Base-by-base conservation (phyloP, 2,888 invertebrate genomes). In the Drosophila setosimentum region DNA sequence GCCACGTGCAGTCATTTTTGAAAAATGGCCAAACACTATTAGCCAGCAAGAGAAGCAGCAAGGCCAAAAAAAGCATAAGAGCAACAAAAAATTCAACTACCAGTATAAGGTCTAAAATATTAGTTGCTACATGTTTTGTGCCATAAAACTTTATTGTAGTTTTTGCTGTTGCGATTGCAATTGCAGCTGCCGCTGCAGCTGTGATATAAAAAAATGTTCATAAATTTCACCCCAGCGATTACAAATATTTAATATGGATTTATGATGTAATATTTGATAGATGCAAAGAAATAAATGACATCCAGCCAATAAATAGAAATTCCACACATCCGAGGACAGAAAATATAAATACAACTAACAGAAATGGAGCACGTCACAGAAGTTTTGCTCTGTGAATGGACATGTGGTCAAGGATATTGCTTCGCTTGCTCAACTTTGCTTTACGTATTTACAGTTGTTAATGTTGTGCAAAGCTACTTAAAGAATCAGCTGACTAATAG, bases 1-100 rank as follows among this genome's bases (percentile, higher is more conserved):
- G 24, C 45, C 45, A 24, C 24, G 45, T 45, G 24, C 45, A 45
- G 72, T 72, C 76, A 73, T 87, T 83, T 83, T 81, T 89, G 91
- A 87, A 90, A 87, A 89, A 90, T 87, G 76, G 74, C 79, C 89
- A 90, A 90, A 76, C 89, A 79, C 89, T 90, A 89, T 89, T 87
- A 90, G 91, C 89, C n/a, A n/a, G n/a, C n/a, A n/a, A n/a, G n/a
- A n/a, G n/a, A 50, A 29, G 29, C 29, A 50, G 50, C 32, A 16
- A 21, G 57, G 27, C 24, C 8, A 18, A 27, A 54, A 45, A 59
- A 45, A 68, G 42, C 11, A 42, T 1, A 42, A 42, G 21, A 11
- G 11, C 21, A 42, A 40, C 13, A 45, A 55, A 51, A 49, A 60
- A 42, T 32, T 32, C 27, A 24, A 33, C 30, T 53, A 58, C 65